A percentile compares a stretch with the other conserved stretches of the same genome.
These are phyloP conservation scores for Drosophila antonietae DNA, from an alignment of 2,888 invertebrate species.

Conservation along the genomic window DNA sequence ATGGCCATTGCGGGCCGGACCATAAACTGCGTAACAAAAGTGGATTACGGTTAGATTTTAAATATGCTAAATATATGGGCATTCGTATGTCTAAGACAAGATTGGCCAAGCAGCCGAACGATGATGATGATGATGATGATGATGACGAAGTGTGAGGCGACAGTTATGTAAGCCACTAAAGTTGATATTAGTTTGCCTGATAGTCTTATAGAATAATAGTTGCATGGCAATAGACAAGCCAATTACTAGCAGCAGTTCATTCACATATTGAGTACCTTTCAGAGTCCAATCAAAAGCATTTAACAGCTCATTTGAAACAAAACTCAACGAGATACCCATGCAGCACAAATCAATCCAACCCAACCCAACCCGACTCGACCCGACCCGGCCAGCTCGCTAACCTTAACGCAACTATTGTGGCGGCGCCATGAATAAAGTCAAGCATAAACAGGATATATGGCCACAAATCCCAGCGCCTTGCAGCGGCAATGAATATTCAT, in stretches of 20 bases:
- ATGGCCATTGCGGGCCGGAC: slow-evolving; percentile 59
- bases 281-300: slow-evolving; percentile 44
- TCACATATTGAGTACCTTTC: not conserved
- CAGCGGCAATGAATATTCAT: slow-evolving; percentile 85
- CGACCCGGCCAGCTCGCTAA: not conserved
- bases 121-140: slow-evolving; percentile 1
- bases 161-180: not conserved
- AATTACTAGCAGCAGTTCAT: not conserved
- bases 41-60: slow-evolving; percentile 70
- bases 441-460: slow-evolving; percentile 72
- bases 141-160: slow-evolving; percentile 10
- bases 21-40: slow-evolving; percentile 67
- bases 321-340: slow-evolving; percentile 34
- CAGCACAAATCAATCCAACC: slow-evolving; percentile 4
- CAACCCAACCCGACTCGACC: not conserved
- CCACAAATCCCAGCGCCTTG: slow-evolving; percentile 74
- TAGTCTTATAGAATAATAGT: not conserved
- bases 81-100: slow-evolving; percentile 10
- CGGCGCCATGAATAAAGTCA: slow-evolving; percentile 64
- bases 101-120: slow-evolving; percentile 5
- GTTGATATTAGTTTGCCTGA: not conserved
- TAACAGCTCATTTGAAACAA: slow-evolving; percentile 64
- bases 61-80: slow-evolving; percentile 71
- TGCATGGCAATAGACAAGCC: too few relatives aligned
- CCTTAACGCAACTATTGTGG: slow-evolving; percentile 38